Conservation (phyloP, 1,140 invertebrate species). For the Bombyx mori region ASM3026992v2 NC_085110.1:17026501-17027000, state of each 20-base stretch:
- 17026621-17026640: slow-evolving; percentile 63
- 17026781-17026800: slow-evolving; percentile 41
- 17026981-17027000: too few species aligned
- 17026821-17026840: neutral
- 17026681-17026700: slow-evolving; percentile 29
- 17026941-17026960: neutral
- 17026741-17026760: slow-evolving; percentile 66
- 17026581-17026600: slow-evolving; percentile 34
- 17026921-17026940: slow-evolving; percentile 1
- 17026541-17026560: too few species aligned
- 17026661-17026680: slow-evolving; percentile 31
- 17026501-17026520: too few species aligned
- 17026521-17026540: too few species aligned
- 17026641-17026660: slow-evolving; percentile 58
- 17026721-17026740: slow-evolving; percentile 65
- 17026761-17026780: slow-evolving; percentile 68
- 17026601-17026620: slow-evolving; percentile 52
- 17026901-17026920: slow-evolving; percentile 1
- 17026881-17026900: slow-evolving; percentile 1
- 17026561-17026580: too few species aligned
- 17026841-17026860: slow-evolving; percentile 3
- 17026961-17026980: too few species aligned
- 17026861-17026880: slow-evolving; percentile 2
- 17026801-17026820: slow-evolving; percentile 3
- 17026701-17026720: slow-evolving; percentile 49